Base-by-base conservation (phyloP, 2,888 invertebrate species). In the Alloscopus bannaensis region DNA sequence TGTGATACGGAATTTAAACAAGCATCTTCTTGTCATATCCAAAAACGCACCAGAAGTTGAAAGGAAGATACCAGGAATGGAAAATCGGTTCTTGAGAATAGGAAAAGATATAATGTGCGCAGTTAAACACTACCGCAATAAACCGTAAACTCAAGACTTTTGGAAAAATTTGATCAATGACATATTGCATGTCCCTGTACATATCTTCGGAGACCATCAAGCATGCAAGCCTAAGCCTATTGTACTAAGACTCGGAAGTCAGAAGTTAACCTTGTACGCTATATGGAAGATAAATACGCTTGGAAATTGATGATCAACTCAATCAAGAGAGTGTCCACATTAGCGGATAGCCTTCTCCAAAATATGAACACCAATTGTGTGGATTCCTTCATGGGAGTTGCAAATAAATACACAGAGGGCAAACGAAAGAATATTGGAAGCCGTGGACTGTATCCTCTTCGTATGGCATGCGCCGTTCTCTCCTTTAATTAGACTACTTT, bases 351-450 rank as follows among this genome's bases (percentile, higher is more conserved):
- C 6, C 31, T 81, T 11, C 76, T 81, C 20, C 13, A 66, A 20
- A 29, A 40, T 16, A 8, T 11, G 1, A 71, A 52, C 1, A 81
- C 45, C 16, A 81, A 81, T 22, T 18, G 8, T 3, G 76, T 50
- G 8, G 80, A 81, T 60, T 8, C 18, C 11, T 81, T 71, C 29
- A 76, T 81, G 76, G 3, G 50, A 13, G 13, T 28, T 3, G 31
- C 42, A n/a, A 29, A 13, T 16, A 47, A 52, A 18, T 66, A n/a
- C 16, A 18, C 60, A 0, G 59, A 45, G 18, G 80, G 80, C 2
- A 81, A 81, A 18, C 8, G 80, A 4, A 76, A 65, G 3, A 69
- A 81, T 59, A 40, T 75, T 8, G 40, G 75, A 3, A 36, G 59
- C 4, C n/a, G 29, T 1, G 13, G 0, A 0, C 18, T 75, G 0